phyloP scores from a whole-genome alignment of 1,140 invertebrate species.

The Whitmania pigra region DNA sequence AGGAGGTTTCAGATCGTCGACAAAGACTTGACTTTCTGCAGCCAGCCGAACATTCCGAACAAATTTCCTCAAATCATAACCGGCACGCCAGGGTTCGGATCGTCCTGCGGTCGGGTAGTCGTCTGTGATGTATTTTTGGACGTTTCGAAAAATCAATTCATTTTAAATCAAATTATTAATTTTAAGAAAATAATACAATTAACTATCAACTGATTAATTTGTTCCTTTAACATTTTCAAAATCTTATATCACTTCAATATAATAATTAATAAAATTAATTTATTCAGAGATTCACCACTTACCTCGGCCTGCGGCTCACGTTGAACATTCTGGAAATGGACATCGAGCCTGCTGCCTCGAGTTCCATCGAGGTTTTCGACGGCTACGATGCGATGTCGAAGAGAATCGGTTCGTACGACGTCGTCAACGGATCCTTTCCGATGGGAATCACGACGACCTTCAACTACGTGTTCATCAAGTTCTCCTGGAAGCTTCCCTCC shows the following conservation, averaged over 20 bases:
- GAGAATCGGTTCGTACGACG: slow-evolving; percentile 11
- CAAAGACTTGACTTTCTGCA: slow-evolving; percentile 20
- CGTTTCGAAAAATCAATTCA: no score
- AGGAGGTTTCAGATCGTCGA: slow-evolving; percentile 20
- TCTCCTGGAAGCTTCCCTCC: slow-evolving; percentile 29
- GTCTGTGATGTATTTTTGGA: no score
- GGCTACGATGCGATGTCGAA: slow-evolving; percentile 12
- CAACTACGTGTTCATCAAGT: slow-evolving; percentile 28
- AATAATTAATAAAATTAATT: background rate
- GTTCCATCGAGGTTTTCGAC: slow-evolving; percentile 32
- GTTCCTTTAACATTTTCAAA: background rate
- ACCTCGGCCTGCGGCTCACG: slow-evolving; percentile 30
- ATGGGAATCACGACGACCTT: slow-evolving; percentile 33
- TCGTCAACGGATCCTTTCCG: slow-evolving; percentile 37
- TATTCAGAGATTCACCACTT: slow-evolving; percentile 31
- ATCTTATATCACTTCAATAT: background rate
- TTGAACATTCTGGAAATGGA: slow-evolving; percentile 37
- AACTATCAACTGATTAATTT: background rate
- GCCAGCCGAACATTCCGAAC: slow-evolving; percentile 7
- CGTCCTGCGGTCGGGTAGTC: slow-evolving; percentile 4
- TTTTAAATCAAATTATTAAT: no score
- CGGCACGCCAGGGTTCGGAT: slow-evolving; percentile 9
- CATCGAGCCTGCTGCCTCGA: slow-evolving; percentile 31
- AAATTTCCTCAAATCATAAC: slow-evolving; percentile 23
- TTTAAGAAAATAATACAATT: background rate